phyloP scores from a whole-genome alignment of 2,113 vertebrate species.

The Gopherus flavomarginatus region DNA sequence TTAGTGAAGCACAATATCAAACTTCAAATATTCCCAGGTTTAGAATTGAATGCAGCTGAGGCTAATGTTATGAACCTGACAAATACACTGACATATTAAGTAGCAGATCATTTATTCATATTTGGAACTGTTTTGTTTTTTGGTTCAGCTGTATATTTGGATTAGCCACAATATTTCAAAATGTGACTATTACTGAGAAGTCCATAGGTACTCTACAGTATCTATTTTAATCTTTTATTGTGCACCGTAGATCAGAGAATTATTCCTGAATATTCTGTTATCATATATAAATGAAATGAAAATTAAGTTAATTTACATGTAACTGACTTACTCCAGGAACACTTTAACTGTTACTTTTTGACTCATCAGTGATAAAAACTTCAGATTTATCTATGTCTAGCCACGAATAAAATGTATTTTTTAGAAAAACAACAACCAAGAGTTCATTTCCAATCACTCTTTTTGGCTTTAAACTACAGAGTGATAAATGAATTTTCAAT shows the following conservation, averaged over 20 bases:
- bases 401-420: background rate
- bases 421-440: background rate
- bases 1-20: slow-evolving; percentile 84
- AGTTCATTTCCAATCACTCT: background rate
- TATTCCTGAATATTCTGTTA: slow-evolving; percentile 39
- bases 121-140: slow-evolving; percentile 76
- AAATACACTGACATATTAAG: slow-evolving; percentile 86
- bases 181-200: slow-evolving; percentile 30
- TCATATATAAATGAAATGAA: slow-evolving; percentile 28
- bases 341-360: background rate
- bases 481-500: background rate
- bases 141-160: slow-evolving; percentile 65
- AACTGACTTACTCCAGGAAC: background rate
- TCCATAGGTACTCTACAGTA: background rate
- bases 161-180: slow-evolving; percentile 73
- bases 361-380: background rate
- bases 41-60: slow-evolving; percentile 80
- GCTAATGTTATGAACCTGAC: slow-evolving; percentile 84
- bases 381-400: background rate
- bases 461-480: background rate
- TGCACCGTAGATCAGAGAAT: slow-evolving; percentile 51
- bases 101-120: slow-evolving; percentile 83
- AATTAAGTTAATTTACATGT: slow-evolving; percentile 21
- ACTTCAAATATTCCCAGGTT: slow-evolving; percentile 84
- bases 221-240: slow-evolving; percentile 4